Percentiles rank a stretch among this genome's conserved stretches.
phyloP scores from a whole-genome alignment of 2,888 invertebrate species.

The Lycocerus yunnanus region DNA sequence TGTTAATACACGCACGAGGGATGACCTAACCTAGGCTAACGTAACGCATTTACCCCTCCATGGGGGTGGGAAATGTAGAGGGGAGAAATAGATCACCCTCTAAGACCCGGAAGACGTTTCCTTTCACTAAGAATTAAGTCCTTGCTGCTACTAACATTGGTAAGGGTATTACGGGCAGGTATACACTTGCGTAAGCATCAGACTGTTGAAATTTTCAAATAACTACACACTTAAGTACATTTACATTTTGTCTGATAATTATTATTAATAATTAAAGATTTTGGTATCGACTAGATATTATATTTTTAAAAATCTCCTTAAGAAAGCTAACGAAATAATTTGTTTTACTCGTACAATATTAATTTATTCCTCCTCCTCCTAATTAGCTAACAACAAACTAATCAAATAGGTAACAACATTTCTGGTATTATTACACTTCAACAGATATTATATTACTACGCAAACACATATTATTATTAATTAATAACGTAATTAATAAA shows the following conservation, averaged over 20 bases:
- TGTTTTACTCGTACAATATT: too few relatives aligned
- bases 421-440: too few relatives aligned
- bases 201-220: background rate
- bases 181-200: background rate
- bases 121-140: slow-evolving; percentile 6
- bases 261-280: background rate
- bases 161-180: background rate
- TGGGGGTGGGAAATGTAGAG: slow-evolving; percentile 43
- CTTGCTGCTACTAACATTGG: slow-evolving; percentile 7
- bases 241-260: background rate
- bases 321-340: too few relatives aligned
- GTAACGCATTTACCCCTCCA: slow-evolving; percentile 51
- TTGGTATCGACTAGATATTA: background rate
- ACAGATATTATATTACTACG: too few relatives aligned
- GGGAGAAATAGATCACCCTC: slow-evolving; percentile 52
- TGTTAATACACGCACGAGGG: slow-evolving; percentile 52
- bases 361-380: too few relatives aligned
- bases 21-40: slow-evolving; percentile 55
- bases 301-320: too few relatives aligned
- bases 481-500: too few relatives aligned
- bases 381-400: too few relatives aligned
- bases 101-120: slow-evolving; percentile 31
- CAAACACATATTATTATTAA: too few relatives aligned
- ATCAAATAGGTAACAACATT: too few relatives aligned
- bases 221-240: too few relatives aligned